These are phyloP conservation scores for Chinchilla lanigera DNA, from an alignment of 2,113 vertebrate species.

Conservation along the genomic window DNA sequence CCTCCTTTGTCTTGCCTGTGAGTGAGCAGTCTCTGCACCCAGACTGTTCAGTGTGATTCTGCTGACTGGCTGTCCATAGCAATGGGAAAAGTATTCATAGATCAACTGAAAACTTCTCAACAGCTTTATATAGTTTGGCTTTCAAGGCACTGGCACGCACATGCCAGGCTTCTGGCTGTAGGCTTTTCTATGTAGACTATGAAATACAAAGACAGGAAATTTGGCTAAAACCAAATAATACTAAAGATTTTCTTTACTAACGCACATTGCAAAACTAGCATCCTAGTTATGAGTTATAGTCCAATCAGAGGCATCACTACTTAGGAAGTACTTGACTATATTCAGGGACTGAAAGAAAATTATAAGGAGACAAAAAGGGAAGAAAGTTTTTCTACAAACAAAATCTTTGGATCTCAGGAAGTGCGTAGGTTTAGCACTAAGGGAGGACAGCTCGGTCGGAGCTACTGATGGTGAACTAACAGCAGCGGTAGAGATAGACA, in stretches of 20 bases:
- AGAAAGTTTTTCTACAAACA: neutral
- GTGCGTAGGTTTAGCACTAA: neutral
- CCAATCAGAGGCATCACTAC: neutral
- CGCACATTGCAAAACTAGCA: neutral
- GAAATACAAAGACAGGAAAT: conserved; percentile 52
- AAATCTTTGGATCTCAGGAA: conserved; percentile 1
- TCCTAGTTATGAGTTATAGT: conserved; percentile 31
- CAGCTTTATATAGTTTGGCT: neutral
- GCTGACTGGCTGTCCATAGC: neutral
- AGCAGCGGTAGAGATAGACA: neutral
- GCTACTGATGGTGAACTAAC: neutral
- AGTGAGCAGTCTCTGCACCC: neutral
- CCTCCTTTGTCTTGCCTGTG: too few species aligned
- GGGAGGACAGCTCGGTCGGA: neutral
- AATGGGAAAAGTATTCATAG: neutral
- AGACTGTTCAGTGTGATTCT: neutral
- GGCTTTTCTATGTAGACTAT: neutral
- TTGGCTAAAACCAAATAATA: neutral
- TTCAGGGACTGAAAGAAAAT: neutral
- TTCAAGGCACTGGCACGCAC: neutral
- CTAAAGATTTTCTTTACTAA: neutral
- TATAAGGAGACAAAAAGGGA: neutral
- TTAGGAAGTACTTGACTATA: neutral
- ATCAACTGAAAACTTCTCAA: neutral
- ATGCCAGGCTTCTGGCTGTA: neutral